These are phyloP conservation scores for Eulemur albifrons DNA, from an alignment of 2,797 vertebrate genomes.

Conservation along the genomic window DNA sequence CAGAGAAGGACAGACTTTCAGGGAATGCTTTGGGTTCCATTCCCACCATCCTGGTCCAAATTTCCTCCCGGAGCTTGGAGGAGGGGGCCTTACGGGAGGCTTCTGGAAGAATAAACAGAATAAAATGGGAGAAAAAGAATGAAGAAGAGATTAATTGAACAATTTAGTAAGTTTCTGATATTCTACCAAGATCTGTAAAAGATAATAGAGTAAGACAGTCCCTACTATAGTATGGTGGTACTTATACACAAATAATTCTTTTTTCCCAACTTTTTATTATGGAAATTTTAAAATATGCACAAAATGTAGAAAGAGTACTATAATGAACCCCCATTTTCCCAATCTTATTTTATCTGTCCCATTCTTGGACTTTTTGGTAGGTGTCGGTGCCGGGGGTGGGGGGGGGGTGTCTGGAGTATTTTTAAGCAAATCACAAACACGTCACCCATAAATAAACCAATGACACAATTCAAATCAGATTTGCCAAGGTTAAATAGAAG, in stretches of 20 bases:
- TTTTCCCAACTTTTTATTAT: neutral
- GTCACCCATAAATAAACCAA: neutral
- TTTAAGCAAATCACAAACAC: neutral
- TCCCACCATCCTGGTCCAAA: neutral
- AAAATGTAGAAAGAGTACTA: neutral
- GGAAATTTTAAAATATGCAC: neutral
- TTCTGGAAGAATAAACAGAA: conserved; percentile 1
- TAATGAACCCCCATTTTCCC: neutral
- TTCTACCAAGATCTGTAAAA: neutral
- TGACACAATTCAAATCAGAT: neutral
- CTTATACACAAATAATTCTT: neutral
- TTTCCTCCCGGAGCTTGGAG: neutral
- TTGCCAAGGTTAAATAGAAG: neutral
- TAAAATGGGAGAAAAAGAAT: neutral
- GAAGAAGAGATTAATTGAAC: neutral
- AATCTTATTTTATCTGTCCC: neutral
- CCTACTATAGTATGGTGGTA: neutral
- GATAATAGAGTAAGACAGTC: neutral
- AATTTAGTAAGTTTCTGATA: neutral
- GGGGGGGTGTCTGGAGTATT: neutral
- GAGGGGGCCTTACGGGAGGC: neutral
- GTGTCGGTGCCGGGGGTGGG: neutral
- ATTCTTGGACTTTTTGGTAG: neutral
- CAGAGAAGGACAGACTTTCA: neutral
- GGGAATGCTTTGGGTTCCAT: neutral